Percentiles rank a stretch among this genome's conserved stretches.
Evolutionary conservation across 2,113 vertebrate species (phyloP).

Genomic region (Otocyon megalotis): DNA sequence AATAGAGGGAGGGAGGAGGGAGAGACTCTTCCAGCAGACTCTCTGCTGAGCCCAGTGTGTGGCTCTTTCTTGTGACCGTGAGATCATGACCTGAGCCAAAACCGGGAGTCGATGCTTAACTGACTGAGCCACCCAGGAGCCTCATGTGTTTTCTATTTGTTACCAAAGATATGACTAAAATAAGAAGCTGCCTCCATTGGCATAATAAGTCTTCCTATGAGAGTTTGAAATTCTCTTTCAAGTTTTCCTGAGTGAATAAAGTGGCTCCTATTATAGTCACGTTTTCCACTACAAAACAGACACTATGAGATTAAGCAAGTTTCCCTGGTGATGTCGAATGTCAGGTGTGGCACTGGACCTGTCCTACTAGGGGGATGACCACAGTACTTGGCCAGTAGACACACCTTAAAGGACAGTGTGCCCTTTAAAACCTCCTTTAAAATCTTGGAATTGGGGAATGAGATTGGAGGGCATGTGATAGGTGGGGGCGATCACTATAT

Average conservation of each 20-base stretch:
- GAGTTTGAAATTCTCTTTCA: not conserved
- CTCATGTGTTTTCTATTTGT: slow-evolving; percentile 5
- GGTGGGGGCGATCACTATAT: not conserved
- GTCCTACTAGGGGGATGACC: not conserved
- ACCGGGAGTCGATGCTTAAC: not conserved
- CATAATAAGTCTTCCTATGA: not conserved
- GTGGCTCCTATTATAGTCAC: not conserved
- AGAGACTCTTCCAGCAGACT: not conserved
- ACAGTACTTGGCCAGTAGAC: not conserved
- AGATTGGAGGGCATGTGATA: not conserved
- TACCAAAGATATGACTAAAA: not conserved
- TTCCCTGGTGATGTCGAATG: not conserved
- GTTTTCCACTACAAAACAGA: not conserved
- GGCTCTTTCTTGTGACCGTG: accelerated
- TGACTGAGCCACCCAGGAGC: not conserved
- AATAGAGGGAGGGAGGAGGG: not conserved
- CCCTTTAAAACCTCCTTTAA: not conserved
- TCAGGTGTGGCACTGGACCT: not conserved
- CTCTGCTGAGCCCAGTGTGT: not conserved
- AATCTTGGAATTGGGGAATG: not conserved
- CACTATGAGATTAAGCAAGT: not conserved
- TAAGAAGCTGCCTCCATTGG: not conserved
- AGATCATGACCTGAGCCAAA: not conserved
- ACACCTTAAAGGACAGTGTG: not conserved
- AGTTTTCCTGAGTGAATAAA: not conserved